Evolutionary conservation across 64 coral and sea anemone genomes (phyloP), one percentile per base, ranked within the genome.

Genomic region (Porites lutea): DNA sequence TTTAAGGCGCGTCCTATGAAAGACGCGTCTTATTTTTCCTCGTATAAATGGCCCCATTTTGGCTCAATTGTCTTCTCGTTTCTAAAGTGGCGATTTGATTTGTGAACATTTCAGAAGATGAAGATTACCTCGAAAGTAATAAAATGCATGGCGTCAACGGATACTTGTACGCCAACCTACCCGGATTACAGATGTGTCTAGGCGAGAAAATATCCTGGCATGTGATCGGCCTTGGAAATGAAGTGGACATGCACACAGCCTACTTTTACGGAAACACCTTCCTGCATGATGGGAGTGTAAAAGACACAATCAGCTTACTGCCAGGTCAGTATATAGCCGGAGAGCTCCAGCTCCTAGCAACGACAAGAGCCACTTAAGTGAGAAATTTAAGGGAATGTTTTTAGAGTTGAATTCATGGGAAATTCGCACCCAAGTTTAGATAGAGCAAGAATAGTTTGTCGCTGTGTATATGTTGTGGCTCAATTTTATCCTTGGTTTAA

Each of bases 231-330:
- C 21, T 96, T 4, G 95, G 95, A n/a, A 96, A 96, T 73, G 95
- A 92, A 77, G 94, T 96, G 19, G 94, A 96, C 27, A 96, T 96
- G 94, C 94, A 96, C 16, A 94, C 92, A 15, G 93, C 92, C 8
- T 87, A 90, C n/a, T 98, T 98, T 51, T 87, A 98, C 90, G 96
- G 96, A 60, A 88, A 95, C 74, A 98, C 96, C 19, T 77, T 98
- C 37, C 69, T 67, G 14, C 67, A 93, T 16, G 88, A 98, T 68
- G 66, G 71, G 21, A 93, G 69, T 54, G 88, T 91, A 22, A 98
- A 95, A 65, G 96, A 98, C 62, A 92, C 96, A 13, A 59, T 98
- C 62, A 90, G 87, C 57, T 81, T 98, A 3, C 75, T 98, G 22
- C 96, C 96, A 64, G 96, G 96, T 96, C 18, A 10, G 43, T 22